Conservation (phyloP, 2,888 invertebrate species). For the Ctenicera cuprea region DNA sequence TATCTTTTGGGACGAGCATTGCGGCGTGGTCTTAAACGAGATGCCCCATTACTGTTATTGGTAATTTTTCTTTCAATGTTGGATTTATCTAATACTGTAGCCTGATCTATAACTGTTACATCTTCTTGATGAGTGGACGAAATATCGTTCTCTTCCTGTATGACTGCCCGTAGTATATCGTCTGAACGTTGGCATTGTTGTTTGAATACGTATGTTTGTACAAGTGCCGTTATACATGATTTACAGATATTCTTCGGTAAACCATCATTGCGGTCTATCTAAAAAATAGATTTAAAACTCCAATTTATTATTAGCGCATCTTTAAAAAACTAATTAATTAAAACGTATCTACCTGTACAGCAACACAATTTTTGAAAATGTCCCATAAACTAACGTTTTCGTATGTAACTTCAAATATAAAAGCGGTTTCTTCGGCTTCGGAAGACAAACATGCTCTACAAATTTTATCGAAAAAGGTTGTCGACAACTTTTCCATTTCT, state of each 20-base stretch:
- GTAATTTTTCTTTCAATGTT: not conserved
- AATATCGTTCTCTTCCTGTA: not conserved
- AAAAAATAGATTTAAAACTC: no score
- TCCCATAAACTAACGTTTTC: slow-evolving; percentile 20
- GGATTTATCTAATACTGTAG: not conserved
- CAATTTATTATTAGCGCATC: not conserved
- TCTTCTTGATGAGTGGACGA: not conserved
- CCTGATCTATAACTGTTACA: not conserved
- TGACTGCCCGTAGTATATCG: not conserved
- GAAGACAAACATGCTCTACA: slow-evolving; percentile 33
- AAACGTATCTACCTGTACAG: slow-evolving; percentile 19
- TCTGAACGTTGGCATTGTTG: slow-evolving; percentile 30
- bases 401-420: slow-evolving; percentile 28
- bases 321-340: not conserved
- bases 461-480: slow-evolving; percentile 29
- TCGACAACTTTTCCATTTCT: not conserved
- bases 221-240: slow-evolving; percentile 20
- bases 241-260: slow-evolving; percentile 39
- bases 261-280: slow-evolving; percentile 26
- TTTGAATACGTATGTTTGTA: slow-evolving; percentile 26
- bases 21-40: slow-evolving; percentile 2
- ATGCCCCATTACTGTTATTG: not conserved
- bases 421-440: not conserved
- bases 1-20: not conserved
- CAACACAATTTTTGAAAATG: slow-evolving; percentile 23